These are phyloP conservation scores for Gorsachius magnificus DNA, from an alignment of 2,797 vertebrate genomes.

Conservation along the genomic window DNA sequence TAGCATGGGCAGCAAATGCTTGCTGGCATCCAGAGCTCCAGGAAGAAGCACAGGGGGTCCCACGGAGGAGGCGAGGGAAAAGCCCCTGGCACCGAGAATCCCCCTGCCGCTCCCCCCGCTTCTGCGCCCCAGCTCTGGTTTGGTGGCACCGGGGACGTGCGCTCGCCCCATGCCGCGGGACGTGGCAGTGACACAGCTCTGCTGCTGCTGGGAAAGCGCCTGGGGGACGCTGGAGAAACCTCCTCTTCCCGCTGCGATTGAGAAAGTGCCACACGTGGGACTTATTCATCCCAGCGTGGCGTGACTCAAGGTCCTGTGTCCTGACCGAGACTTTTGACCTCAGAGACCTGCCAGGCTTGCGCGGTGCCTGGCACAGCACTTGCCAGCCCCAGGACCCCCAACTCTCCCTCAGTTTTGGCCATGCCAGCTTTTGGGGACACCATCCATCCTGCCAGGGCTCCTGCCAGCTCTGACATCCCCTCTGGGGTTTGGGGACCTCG, in stretches of 20 bases:
- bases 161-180: accelerated
- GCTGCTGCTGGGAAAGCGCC: neutral
- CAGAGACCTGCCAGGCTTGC: neutral
- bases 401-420: neutral
- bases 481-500: neutral
- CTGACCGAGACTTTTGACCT: neutral
- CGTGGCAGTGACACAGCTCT: neutral
- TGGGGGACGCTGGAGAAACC: neutral
- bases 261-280: neutral
- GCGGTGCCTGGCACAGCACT: neutral
- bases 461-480: neutral
- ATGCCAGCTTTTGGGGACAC: neutral
- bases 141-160: neutral
- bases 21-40: neutral
- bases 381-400: neutral
- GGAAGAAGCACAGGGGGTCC: neutral
- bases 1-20: neutral
- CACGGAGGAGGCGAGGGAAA: accelerated
- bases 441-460: neutral
- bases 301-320: slow-evolving; percentile 38
- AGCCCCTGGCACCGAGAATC: neutral
- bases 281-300: neutral
- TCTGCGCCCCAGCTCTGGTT: accelerated
- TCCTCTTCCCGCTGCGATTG: neutral
- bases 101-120: neutral